Base-by-base conservation (phyloP, 2,797 vertebrate genomes). In the Amblyraja radiata region DNA sequence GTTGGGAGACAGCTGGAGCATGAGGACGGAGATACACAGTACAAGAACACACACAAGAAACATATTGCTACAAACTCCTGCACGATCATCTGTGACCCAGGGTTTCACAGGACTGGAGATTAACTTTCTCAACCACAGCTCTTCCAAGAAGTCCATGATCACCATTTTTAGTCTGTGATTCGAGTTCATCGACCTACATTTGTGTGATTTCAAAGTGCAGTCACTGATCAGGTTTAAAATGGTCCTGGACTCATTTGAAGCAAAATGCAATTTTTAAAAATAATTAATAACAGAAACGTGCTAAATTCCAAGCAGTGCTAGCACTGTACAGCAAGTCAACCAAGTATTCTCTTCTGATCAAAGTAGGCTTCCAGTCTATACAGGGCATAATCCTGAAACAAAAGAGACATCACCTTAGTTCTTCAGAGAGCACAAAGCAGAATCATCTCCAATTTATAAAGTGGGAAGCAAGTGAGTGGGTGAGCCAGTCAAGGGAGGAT, bases 331-430 rank as follows among this genome's bases (percentile, higher is more conserved):
- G 58, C 3, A 28, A 86, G 10, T 86, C 36, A 96, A 83, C 95
- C 95, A 94, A 97, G 96, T 81, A 95, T 96, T 25, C 95, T 96
- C 94, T 99, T 99, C 94, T 97, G 98, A 96, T 97, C 97, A 96
- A 98, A 97, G 96, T 99, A 99, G 83, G 97, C 97, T 93, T 98
- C 97, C 94, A 99, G 98, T 25, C 98, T 97, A 94, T 96, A 96
- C 94, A 97, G 97, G 1, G 98, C 98, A 0, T 99, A 99, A 93
- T 99, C 98, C 98, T 99, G 93, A 28, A 80, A 93, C 88, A 93
- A 68, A 2, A 0, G 0, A 7, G 25, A 76, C 65, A 32, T 18
- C n/a, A 23, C 1, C 25, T 54, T 71, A 63, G 28, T 5, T 18
- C 7, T 25, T 73, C 0, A 63, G 79, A 0, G 6, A n/a, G 73